Conservation (phyloP, 2,888 invertebrate species). For the Tromatobia lineatoria region DNA sequence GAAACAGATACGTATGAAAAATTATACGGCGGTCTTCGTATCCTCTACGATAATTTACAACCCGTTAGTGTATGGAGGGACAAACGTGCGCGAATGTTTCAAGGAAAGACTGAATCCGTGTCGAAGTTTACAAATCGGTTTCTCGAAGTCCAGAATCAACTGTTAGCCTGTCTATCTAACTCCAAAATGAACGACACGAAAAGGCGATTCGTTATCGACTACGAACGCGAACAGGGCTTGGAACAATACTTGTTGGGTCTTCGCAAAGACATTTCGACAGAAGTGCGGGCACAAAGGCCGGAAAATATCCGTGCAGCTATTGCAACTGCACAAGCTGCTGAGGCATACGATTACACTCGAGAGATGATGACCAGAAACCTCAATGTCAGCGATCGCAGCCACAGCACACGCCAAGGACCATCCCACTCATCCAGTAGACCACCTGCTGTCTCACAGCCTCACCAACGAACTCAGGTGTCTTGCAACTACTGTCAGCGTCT, state of each 20-base stretch:
- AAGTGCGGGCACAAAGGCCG: slow-evolving; percentile 3
- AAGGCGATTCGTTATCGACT: not conserved
- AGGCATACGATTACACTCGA: slow-evolving; percentile 23
- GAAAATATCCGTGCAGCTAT: slow-evolving; percentile 14
- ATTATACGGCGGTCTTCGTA: not conserved
- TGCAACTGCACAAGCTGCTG: slow-evolving; percentile 13
- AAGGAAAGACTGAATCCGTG: slow-evolving; percentile 8
- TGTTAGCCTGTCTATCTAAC: not conserved
- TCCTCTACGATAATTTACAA: slow-evolving; percentile 6
- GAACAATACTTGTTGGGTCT: too few relatives aligned
- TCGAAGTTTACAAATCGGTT: slow-evolving; percentile 37
- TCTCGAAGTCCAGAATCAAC: slow-evolving; percentile 19
- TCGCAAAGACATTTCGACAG: not conserved
- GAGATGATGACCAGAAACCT: not conserved
- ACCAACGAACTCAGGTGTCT: not conserved
- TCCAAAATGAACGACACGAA: not conserved
- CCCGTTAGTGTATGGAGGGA: slow-evolving; percentile 11
- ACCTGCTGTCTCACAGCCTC: not conserved
- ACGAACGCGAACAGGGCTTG: slow-evolving; percentile 7
- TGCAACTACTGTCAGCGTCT: slow-evolving; percentile 1
- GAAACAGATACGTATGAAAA: slow-evolving; percentile 3
- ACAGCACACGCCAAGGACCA: too few relatives aligned
- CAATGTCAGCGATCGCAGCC: not conserved
- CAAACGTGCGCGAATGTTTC: slow-evolving; percentile 4
- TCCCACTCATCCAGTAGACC: too few relatives aligned